Evolutionary conservation across 1,140 invertebrate genomes (phyloP).

Genomic region (Pseudoatta argentina): DNA sequence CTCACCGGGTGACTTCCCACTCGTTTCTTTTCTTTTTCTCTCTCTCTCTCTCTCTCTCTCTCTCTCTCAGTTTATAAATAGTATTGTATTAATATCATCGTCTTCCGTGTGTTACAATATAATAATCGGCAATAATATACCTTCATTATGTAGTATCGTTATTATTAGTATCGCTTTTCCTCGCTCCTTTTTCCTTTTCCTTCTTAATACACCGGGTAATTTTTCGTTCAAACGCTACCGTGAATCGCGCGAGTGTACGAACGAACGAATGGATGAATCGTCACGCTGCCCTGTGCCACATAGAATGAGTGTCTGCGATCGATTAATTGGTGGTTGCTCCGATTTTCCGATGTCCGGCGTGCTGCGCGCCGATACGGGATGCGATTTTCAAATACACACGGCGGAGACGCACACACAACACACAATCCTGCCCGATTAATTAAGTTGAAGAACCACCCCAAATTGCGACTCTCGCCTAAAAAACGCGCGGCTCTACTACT

Average conservation of each 20-base stretch:
- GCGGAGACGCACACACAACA: constrained; percentile 37
- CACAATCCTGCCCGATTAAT: constrained; percentile 61
- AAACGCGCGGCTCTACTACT: not conserved
- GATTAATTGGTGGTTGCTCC: constrained; percentile 26
- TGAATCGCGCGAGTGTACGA: constrained; percentile 21
- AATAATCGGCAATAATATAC: constrained; percentile 83
- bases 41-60: not conserved
- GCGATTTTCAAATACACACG: constrained; percentile 42
- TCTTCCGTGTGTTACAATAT: constrained; percentile 80
- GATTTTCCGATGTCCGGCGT: constrained; percentile 31
- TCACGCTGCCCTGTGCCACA: constrained; percentile 36
- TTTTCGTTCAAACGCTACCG: constrained; percentile 19
- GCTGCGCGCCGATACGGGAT: constrained; percentile 29
- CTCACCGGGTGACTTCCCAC: constrained; percentile 1
- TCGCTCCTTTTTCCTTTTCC: constrained; percentile 37
- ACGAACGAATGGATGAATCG: constrained; percentile 65
- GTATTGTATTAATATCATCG: constrained; percentile 83
- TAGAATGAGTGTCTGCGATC: constrained; percentile 45
- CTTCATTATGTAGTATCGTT: constrained; percentile 76
- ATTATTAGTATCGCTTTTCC: constrained; percentile 69
- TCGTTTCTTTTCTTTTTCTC: constrained; percentile 25
- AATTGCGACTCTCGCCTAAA: constrained; percentile 50
- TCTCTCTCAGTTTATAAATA: constrained; percentile 81
- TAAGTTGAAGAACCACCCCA: constrained; percentile 24
- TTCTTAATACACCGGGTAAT: constrained; percentile 61